Conservation (phyloP, 2,888 invertebrate species). For the Clostera curtula region DNA sequence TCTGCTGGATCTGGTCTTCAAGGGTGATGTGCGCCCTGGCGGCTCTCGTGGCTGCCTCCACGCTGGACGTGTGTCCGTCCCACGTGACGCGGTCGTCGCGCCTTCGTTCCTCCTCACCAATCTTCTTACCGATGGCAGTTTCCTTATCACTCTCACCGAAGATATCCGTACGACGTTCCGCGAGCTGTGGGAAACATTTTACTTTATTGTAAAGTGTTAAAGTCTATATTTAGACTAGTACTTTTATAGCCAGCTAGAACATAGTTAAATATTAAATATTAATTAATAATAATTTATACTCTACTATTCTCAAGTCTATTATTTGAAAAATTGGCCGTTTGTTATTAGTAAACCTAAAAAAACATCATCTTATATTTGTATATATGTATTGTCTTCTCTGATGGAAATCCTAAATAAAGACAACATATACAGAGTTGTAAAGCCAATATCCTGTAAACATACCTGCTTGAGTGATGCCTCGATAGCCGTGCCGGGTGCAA, state of each 20-base stretch:
- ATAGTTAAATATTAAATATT: too few species aligned
- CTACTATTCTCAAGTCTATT: too few species aligned
- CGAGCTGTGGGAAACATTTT: constrained; percentile 72
- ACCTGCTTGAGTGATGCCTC: constrained; percentile 93
- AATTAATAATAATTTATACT: too few species aligned
- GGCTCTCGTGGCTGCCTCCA: constrained; percentile 95
- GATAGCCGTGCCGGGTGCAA: constrained; percentile 86
- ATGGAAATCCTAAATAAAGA: background rate
- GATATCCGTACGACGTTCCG: constrained; percentile 99
- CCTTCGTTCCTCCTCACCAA: constrained; percentile 91
- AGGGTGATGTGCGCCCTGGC: constrained; percentile 96
- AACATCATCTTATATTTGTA: too few species aligned
- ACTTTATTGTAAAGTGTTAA: background rate
- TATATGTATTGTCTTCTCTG: too few species aligned
- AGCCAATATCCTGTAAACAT: background rate
- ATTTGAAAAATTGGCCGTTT: too few species aligned
- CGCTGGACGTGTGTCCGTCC: constrained; percentile 98
- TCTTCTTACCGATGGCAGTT: constrained; percentile 99
- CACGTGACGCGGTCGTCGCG: constrained; percentile 96
- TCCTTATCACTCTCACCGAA: constrained; percentile 99
- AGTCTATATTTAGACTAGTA: too few species aligned
- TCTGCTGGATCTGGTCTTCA: constrained; percentile 97
- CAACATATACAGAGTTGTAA: background rate
- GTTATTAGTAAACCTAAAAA: background rate
- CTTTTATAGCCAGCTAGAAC: too few species aligned